Evolutionary conservation across 2,113 vertebrate species (phyloP).

Genomic region (Alethe castanea): DNA sequence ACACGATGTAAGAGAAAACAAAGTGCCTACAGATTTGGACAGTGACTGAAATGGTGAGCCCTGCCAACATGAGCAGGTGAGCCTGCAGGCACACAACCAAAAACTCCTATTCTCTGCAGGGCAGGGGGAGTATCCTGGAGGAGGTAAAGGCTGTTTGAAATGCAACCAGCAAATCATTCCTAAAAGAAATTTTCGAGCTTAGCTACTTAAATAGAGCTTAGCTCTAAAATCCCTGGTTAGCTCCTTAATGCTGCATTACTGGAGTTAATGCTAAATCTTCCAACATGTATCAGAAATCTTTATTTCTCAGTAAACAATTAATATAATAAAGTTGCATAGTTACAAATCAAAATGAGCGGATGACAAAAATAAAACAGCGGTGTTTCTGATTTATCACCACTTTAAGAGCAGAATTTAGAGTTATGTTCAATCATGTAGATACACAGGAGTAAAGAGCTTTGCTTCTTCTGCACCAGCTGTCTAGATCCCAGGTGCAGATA

Average conservation of each 20-base stretch:
- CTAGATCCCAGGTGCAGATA: neutral
- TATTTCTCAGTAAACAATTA: neutral
- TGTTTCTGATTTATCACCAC: neutral
- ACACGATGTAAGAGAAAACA: neutral
- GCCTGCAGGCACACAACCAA: neutral
- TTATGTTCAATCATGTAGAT: neutral
- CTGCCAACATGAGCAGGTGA: neutral
- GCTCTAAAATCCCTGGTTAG: conserved; percentile 39
- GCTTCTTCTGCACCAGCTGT: neutral
- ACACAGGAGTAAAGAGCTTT: neutral
- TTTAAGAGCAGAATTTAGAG: neutral
- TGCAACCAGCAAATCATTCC: neutral
- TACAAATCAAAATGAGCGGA: neutral
- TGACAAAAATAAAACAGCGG: neutral
- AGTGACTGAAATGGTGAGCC: neutral
- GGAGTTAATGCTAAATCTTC: conserved; percentile 26
- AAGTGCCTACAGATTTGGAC: neutral
- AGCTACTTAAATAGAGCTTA: conserved; percentile 61
- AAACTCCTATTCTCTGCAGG: neutral
- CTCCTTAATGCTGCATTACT: conserved; percentile 43
- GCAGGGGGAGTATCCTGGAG: neutral
- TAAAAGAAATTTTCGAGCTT: conserved; percentile 20
- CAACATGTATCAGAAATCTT: neutral
- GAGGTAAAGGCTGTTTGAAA: neutral
- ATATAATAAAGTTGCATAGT: neutral